Evolutionary conservation across 2,888 invertebrate genomes (phyloP).

Genomic region (Stenurella melanura): DNA sequence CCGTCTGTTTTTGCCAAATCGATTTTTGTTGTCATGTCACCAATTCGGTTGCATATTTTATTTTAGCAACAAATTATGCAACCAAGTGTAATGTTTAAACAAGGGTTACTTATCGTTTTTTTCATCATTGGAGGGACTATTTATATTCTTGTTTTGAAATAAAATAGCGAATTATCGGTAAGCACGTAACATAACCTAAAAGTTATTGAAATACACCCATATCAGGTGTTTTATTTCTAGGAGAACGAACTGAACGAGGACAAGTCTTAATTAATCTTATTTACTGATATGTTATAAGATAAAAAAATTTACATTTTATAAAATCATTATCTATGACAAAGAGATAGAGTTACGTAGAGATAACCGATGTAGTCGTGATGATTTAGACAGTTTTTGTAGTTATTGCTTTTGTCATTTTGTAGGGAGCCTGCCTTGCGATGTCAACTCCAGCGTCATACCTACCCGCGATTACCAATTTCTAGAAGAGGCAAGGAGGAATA

Average conservation of each 20-base stretch:
- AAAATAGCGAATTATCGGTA: slow-evolving; percentile 5
- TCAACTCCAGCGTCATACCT: slow-evolving; percentile 66
- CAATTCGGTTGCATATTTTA: slow-evolving; percentile 38
- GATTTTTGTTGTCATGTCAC: slow-evolving; percentile 48
- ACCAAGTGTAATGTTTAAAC: slow-evolving; percentile 39
- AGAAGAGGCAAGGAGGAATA: slow-evolving; percentile 66
- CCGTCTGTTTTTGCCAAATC: slow-evolving; percentile 40
- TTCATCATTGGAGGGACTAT: background rate
- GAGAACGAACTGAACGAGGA: background rate
- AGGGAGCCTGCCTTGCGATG: slow-evolving; percentile 72
- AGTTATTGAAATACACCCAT: slow-evolving; percentile 34
- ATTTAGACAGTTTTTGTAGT: background rate
- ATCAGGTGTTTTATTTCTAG: slow-evolving; percentile 23
- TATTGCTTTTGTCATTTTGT: slow-evolving; percentile 40
- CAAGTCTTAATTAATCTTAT: slow-evolving; percentile 7
- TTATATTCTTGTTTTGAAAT: background rate
- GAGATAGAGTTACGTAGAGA: slow-evolving; percentile 21
- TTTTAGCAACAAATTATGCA: slow-evolving; percentile 58
- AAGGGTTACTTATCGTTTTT: slow-evolving; percentile 14
- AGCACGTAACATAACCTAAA: slow-evolving; percentile 29
- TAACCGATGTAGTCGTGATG: slow-evolving; percentile 2
- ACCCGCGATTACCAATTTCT: slow-evolving; percentile 66
- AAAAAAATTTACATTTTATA: slow-evolving; percentile 16
- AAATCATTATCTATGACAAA: slow-evolving; percentile 24
- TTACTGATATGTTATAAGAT: slow-evolving; percentile 29